phyloP scores from a whole-genome alignment of 2,113 vertebrate species.

The Petaurus breviceps region DNA sequence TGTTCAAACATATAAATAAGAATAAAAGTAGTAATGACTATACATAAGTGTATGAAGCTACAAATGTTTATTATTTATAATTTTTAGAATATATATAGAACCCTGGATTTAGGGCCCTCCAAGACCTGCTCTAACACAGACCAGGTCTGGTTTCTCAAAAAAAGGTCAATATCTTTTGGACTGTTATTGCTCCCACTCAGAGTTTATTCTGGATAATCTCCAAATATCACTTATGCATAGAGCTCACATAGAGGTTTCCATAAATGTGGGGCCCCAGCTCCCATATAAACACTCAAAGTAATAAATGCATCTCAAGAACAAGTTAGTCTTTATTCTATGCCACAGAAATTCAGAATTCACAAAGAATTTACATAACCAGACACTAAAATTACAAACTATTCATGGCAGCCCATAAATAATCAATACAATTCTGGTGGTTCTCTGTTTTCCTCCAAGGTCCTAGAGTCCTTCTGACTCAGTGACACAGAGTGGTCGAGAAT shows the following conservation, averaged over 20 bases:
- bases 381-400: not conserved
- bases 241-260: not conserved
- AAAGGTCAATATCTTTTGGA: not conserved
- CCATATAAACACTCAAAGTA: not conserved
- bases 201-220: not conserved
- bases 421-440: not conserved
- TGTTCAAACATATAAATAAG: not conserved
- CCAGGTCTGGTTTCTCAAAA: not conserved
- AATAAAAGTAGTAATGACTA: not conserved
- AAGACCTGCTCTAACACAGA: not conserved
- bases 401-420: not conserved
- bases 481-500: not conserved
- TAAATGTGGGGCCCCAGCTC: not conserved
- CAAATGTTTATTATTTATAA: not conserved
- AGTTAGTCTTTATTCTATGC: not conserved
- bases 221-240: not conserved
- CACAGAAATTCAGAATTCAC: not conserved
- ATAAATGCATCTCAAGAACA: not conserved
- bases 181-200: not conserved
- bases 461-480: not conserved
- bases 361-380: not conserved
- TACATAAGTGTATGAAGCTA: not conserved
- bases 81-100: not conserved
- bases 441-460: not conserved
- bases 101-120: not conserved